Percentiles rank a stretch among this genome's conserved stretches.
These are phyloP conservation scores for Regulus satrapa DNA, from an alignment of 2,113 vertebrate species.

Conservation along the genomic window DNA sequence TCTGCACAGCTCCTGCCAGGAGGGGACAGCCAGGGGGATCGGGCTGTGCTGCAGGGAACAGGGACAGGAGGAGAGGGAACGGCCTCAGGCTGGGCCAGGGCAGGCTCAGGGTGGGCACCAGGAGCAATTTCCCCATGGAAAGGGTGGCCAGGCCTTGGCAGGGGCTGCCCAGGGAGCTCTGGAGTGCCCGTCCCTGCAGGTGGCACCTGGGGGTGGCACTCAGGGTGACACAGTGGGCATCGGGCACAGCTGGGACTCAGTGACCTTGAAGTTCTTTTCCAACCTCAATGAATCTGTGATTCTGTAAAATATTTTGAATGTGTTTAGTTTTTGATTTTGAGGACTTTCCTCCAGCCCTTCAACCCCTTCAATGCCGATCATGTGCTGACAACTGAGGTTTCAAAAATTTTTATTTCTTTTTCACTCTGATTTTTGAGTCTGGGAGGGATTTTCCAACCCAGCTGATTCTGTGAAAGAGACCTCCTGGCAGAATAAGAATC, in stretches of 20 bases:
- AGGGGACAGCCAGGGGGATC: not conserved
- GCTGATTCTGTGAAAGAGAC: not conserved
- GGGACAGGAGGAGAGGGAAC: not conserved
- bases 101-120: no score
- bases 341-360: not conserved
- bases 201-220: not conserved
- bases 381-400: not conserved
- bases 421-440: not conserved
- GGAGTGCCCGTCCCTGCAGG: not conserved
- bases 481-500: not conserved
- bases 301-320: not conserved
- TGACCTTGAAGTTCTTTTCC: not conserved
- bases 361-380: rapidly evolving
- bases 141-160: not conserved
- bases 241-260: rapidly evolving
- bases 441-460: not conserved
- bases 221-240: not conserved
- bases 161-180: not conserved
- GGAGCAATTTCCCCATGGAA: no score
- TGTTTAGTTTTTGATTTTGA: not conserved
- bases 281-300: no score
- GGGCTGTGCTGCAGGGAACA: not conserved
- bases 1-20: not conserved
- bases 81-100: not conserved
- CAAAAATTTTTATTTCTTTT: not conserved